Evolutionary conservation across 2,113 vertebrate genomes (phyloP), one percentile per base, ranked within the genome.

Genomic region (Diglossa brunneiventris): DNA sequence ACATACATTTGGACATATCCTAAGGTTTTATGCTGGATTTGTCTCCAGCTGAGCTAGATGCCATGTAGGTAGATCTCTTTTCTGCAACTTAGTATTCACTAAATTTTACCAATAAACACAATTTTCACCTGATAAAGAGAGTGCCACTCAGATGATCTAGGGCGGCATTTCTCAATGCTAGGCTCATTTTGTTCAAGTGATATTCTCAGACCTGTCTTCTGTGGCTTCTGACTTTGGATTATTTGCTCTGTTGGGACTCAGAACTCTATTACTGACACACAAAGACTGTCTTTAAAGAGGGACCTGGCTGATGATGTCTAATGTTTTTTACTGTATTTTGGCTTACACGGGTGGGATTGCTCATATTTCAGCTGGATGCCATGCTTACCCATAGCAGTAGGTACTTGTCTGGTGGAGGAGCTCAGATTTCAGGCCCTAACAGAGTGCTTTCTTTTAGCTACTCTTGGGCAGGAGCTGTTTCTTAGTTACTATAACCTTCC

Each of bases 101-200:
- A 42, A 28, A 52, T 85, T 91, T 90, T 82, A 61, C 13, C 46
- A 52, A 49, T 18, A 44, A 56, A 68, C 24, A 62, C 7, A 19
- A 4, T 35, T 63, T 78, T 69, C 3, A 0, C 15, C 42, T 0
- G 0, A 4, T 63, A 67, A 55, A 33, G 50, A 69, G 14, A 21
- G 31, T 58, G 12, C 8, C 37, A 62, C 49, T 82, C 27, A 72
- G 55, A 42, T 58, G 15, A 68, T 61, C n/a, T 0, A 82, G 28
- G 26, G 23, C 41, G 58, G 15, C 27, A 61, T 58, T 63, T 73
- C 72, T 81, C 31, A 19, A 18, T 39, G 7, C 33, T 42, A 55
- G 41, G 23, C 33, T 87, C 22, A 19, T 50, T 80, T 80, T 28
- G 11, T 77, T 52, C 50, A 23, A 61, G 27, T 22, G 5, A 15